Percentiles rank a stretch among this genome's conserved stretches.
Evolutionary conservation across 1,140 invertebrate species (phyloP).

Genomic region (Cecropterus lyciades): DNA sequence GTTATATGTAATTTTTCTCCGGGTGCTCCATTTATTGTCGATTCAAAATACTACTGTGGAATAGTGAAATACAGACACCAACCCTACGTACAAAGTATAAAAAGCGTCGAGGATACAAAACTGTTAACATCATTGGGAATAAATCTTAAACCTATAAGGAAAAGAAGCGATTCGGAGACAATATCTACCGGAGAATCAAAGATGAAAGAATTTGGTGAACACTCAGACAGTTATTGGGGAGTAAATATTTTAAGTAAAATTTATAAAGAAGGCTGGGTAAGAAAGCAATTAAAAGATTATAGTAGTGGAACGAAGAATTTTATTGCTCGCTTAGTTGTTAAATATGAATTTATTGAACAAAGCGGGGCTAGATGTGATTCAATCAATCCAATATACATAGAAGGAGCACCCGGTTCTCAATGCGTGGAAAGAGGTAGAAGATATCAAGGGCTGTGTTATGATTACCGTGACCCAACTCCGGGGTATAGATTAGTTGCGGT

Average conservation of each 20-base stretch:
- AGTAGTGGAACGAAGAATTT: constrained; percentile 59
- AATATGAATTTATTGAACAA: constrained; percentile 61
- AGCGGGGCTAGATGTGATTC: constrained; percentile 59
- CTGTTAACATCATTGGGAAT: constrained; percentile 50
- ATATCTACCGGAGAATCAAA: not conserved
- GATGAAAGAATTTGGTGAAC: constrained; percentile 9
- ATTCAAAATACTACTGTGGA: constrained; percentile 66
- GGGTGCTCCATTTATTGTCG: constrained; percentile 62
- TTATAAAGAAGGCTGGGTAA: constrained; percentile 52
- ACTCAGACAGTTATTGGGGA: constrained; percentile 40
- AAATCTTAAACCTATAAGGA: constrained; percentile 32
- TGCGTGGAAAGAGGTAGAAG: constrained; percentile 62
- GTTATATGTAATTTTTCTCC: constrained; percentile 74
- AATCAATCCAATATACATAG: constrained; percentile 56
- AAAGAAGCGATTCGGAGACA: constrained; percentile 5
- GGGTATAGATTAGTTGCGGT: constrained; percentile 68
- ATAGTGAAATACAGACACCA: constrained; percentile 53
- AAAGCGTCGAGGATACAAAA: constrained; percentile 43
- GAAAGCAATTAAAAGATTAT: constrained; percentile 40
- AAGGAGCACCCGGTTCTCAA: constrained; percentile 57
- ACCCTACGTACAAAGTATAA: constrained; percentile 18
- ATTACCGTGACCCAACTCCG: constrained; percentile 64
- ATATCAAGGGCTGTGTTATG: constrained; percentile 62
- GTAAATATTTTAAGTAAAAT: constrained; percentile 54
- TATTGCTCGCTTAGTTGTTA: constrained; percentile 62